These are phyloP conservation scores for Anisognathus igniventris DNA, from an alignment of 2,797 vertebrate genomes.

Conservation along the genomic window DNA sequence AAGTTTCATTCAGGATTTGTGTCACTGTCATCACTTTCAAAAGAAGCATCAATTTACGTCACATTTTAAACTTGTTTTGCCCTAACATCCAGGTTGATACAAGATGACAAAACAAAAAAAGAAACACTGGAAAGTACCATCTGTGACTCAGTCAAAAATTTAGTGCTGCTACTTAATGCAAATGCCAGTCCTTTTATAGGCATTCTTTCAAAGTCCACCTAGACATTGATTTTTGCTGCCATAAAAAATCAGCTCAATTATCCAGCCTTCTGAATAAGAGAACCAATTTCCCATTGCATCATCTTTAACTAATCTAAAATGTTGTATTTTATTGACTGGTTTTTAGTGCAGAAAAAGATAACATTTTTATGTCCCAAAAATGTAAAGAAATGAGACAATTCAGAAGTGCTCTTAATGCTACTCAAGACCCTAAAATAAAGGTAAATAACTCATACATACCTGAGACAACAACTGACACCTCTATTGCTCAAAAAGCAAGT, in stretches of 20 bases:
- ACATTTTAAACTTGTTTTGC: neutral
- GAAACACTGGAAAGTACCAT: neutral
- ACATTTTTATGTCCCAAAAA: neutral
- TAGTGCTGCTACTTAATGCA: neutral
- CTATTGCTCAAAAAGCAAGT: neutral
- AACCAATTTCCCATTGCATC: neutral
- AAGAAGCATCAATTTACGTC: neutral
- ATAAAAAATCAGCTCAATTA: constrained; percentile 17
- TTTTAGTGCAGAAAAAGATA: neutral
- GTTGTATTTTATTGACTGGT: neutral
- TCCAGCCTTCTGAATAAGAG: neutral
- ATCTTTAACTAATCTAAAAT: neutral
- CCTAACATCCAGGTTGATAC: neutral
- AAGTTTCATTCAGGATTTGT: neutral
- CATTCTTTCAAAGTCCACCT: constrained; percentile 22
- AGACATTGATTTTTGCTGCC: neutral
- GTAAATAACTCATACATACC: neutral
- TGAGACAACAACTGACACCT: neutral
- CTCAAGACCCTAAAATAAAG: neutral
- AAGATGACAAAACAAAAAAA: neutral
- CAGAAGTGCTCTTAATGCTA: neutral
- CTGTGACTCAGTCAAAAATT: constrained; percentile 16
- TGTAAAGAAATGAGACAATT: neutral
- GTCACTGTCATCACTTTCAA: neutral
- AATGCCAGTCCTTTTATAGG: constrained; percentile 9